Base-by-base conservation (phyloP, 2,113 vertebrate genomes). In the Solea solea region DNA sequence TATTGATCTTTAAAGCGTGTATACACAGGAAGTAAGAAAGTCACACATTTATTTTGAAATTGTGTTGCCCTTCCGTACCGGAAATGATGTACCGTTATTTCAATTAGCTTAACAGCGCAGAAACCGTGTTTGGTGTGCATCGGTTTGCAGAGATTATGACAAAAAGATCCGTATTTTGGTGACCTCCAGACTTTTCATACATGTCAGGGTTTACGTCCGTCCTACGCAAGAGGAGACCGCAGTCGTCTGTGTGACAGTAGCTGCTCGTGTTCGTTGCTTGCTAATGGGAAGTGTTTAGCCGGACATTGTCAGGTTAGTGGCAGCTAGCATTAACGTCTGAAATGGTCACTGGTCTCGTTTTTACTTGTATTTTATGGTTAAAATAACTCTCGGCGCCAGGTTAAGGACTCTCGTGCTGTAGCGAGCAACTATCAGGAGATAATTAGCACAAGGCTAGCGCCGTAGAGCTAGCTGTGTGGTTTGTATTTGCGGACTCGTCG, bases 41-140 rank as follows among this genome's bases (percentile, higher is more conserved):
- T 12, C 7, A 1, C 25, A 13, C 50, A 51, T 62, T 83, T 86
- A 83, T 85, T 89, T 69, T 88, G 69, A 78, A 77, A 72, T 2
- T 5, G 5, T 13, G 15, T 2, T 49, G 15, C 2, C 3, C 52
- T 12, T 44, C 25, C 1, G 9, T 41, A 14, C 39, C 83, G 78
- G 81, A 89, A 81, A 15, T 42, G 4, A 6, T 7, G 0, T 12
- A 2, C 7, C 0, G 14, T 15, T 28, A 25, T 25, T 9, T 3
- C 21, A n/a, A 39, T 11, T 40, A 78, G 9, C 67, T 85, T 81
- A 2, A 64, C 16, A 25, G 13, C 27, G 15, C 50, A 61, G 13
- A 48, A 8, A 62, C 53, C 58, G 69, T 28, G 69, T 58, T 53
- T 67, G 27, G 15, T 63, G 8, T 52, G 39, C 65, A 59, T 56